Percentiles rank a stretch among this genome's conserved stretches.
phyloP scores from a whole-genome alignment of 2,113 vertebrate genomes.

The Nerophis lumbriciformis region DNA sequence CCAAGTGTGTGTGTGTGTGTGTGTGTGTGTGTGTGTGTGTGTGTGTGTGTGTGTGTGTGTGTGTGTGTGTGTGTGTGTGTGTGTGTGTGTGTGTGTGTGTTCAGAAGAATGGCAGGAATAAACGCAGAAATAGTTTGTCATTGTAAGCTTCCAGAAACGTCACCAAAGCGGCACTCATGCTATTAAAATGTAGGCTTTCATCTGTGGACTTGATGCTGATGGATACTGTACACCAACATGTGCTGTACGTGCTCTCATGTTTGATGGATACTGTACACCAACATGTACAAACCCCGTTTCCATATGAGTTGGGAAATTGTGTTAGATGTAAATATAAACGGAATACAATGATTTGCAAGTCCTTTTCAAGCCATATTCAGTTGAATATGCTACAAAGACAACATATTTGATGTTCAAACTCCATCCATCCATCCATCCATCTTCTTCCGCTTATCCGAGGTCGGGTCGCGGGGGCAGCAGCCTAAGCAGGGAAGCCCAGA shows the following conservation, averaged over 20 bases:
- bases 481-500: too few relatives aligned
- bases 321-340: too few relatives aligned
- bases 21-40: not conserved
- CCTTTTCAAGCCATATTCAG: too few relatives aligned
- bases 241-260: not conserved
- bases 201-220: conserved; percentile 32
- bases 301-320: too few relatives aligned
- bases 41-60: not conserved
- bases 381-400: not conserved
- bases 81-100: conserved; percentile 18
- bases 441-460: too few relatives aligned
- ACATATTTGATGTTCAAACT: too few relatives aligned
- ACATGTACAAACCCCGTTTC: not conserved
- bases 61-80: not conserved
- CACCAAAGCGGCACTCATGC: conserved; percentile 45
- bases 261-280: not conserved
- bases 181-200: conserved; percentile 48
- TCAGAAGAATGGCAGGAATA: conserved; percentile 63
- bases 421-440: too few relatives aligned
- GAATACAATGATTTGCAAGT: too few relatives aligned
- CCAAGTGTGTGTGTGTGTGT: too few relatives aligned
- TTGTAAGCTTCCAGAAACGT: conserved; percentile 50
- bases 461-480: too few relatives aligned
- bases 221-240: not conserved
- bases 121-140: conserved; percentile 51